Conservation (phyloP, 2,797 vertebrate species). For the Darevskia nairensis region DNA sequence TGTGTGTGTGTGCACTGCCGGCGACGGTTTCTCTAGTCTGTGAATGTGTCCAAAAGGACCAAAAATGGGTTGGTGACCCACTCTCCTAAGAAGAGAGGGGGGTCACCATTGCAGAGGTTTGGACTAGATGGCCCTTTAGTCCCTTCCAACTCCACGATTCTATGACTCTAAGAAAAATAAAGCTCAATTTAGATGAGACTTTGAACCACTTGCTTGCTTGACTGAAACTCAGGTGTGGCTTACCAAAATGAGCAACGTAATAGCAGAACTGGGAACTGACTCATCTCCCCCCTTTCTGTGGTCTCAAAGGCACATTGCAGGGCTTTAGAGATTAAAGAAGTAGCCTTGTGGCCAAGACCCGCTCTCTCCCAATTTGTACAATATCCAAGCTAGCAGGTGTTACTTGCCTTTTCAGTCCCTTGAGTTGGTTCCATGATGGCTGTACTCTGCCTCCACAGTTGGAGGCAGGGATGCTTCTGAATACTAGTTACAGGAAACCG, state of each 20-base stretch:
- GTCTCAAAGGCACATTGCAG: not conserved
- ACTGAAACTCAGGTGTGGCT: not conserved
- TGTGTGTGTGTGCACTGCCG: too few species aligned
- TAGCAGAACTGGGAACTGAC: not conserved
- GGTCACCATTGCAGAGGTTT: too few species aligned
- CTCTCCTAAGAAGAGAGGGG: too few species aligned
- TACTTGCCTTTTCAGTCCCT: not conserved
- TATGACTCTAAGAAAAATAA: too few species aligned
- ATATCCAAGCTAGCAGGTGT: not conserved
- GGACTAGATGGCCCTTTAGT: too few species aligned
- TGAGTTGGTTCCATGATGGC: not conserved
- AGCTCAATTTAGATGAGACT: not conserved
- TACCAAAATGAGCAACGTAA: not conserved
- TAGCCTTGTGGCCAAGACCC: not conserved
- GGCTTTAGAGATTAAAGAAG: not conserved
- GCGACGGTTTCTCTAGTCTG: too few species aligned
- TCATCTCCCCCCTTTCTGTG: not conserved
- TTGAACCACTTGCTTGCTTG: not conserved
- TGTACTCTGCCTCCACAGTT: too few species aligned
- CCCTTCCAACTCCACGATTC: not conserved
- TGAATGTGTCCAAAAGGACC: too few species aligned
- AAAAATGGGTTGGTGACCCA: too few species aligned
- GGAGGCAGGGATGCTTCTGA: too few species aligned
- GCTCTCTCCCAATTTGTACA: not conserved
- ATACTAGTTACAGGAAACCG: too few species aligned